These are phyloP conservation scores for Sceloporus tristichus DNA, from an alignment of 2,113 vertebrate genomes.

Conservation along the genomic window DNA sequence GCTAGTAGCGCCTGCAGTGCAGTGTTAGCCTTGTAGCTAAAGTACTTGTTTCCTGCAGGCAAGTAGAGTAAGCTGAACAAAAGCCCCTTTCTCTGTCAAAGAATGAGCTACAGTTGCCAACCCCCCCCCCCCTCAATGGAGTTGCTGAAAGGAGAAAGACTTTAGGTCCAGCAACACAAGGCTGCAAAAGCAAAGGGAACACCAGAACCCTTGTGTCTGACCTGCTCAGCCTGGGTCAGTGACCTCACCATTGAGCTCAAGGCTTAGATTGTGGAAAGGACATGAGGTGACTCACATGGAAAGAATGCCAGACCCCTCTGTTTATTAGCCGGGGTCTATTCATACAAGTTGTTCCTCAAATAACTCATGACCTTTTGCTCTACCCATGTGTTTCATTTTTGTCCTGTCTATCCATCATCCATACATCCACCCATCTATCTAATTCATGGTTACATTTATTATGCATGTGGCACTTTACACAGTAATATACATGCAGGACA, in stretches of 20 bases:
- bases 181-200: slow-evolving; percentile 20
- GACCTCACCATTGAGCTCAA: neutral
- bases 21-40: neutral
- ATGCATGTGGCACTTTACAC: neutral
- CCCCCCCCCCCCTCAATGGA: neutral
- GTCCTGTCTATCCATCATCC: neutral
- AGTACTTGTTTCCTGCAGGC: slow-evolving; percentile 7
- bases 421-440: neutral
- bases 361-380: neutral
- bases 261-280: slow-evolving; percentile 16
- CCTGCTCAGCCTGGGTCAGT: slow-evolving; percentile 8
- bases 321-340: neutral
- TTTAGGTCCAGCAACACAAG: neutral
- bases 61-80: slow-evolving; percentile 15
- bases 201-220: slow-evolving; percentile 25
- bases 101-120: slow-evolving; percentile 14
- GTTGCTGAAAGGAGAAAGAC: neutral
- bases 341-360: neutral
- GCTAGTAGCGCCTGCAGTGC: neutral
- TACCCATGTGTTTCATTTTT: neutral
- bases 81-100: slow-evolving; percentile 15
- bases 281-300: slow-evolving; percentile 17
- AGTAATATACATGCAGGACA: neutral
- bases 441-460: neutral
- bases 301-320: slow-evolving; percentile 12